Evolutionary conservation across 2,888 invertebrate species (phyloP).

Genomic region (Spilarctia lutea): DNA sequence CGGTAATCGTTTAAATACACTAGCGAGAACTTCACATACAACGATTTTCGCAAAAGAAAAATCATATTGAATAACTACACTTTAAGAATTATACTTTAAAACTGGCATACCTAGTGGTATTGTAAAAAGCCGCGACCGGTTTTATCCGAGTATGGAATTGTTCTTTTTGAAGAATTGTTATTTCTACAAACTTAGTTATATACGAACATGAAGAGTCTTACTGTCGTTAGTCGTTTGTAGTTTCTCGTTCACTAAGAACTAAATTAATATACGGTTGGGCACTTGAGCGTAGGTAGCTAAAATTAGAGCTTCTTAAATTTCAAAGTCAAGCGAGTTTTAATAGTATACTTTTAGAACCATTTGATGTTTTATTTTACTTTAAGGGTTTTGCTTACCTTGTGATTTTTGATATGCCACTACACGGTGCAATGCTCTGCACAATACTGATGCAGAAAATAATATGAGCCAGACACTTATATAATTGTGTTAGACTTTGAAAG

Average conservation of each 20-base stretch:
- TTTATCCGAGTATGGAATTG: not conserved
- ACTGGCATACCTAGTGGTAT: not conserved
- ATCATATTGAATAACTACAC: not conserved
- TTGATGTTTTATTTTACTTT: constrained; percentile 5
- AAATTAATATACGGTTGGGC: constrained; percentile 22
- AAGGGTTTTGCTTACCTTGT: not conserved
- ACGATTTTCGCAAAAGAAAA: not conserved
- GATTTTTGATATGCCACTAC: not conserved
- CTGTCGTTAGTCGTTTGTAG: constrained; percentile 3
- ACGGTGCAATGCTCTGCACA: not conserved
- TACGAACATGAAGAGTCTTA: not conserved
- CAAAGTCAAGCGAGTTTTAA: constrained; percentile 27
- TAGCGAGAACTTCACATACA: not conserved
- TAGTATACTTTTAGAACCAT: constrained; percentile 22
- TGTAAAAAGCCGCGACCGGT: not conserved
- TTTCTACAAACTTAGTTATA: not conserved
- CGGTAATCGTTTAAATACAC: too few relatives aligned
- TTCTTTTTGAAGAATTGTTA: not conserved
- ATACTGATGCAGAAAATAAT: not conserved
- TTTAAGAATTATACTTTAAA: not conserved
- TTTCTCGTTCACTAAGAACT: constrained; percentile 30
- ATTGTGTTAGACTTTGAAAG: not conserved
- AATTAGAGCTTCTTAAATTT: constrained; percentile 48
- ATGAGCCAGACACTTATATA: not conserved
- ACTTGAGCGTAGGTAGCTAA: constrained; percentile 31